Evolutionary conservation across 2,113 vertebrate genomes (phyloP), one percentile per base, ranked within the genome.

Genomic region (Eolophus roseicapilla): DNA sequence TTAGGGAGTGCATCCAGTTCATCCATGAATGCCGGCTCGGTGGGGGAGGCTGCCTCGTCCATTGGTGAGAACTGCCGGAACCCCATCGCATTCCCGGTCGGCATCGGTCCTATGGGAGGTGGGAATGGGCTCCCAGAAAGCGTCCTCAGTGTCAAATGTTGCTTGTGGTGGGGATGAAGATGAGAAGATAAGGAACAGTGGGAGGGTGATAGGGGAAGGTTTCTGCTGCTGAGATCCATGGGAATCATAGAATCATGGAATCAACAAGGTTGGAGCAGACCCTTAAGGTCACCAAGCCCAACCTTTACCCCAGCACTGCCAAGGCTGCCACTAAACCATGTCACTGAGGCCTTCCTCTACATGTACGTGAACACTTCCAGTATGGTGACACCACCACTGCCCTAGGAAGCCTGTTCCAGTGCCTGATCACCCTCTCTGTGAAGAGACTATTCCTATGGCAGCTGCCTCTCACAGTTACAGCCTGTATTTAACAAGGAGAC

Each of bases 1-100:
- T 99, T 55, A 99, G 98, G 98, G 98, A 99, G 83, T 98, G 98
- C 91, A 99, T 99, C 96, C 88, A 90, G 81, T 99, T 99, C 92
- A 99, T 99, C 93, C 99, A 99, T 1, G 98, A 99, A 47, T 98
- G 98, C 88, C 98, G 99, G 50, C 96, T 99, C 3, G 93, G 82
- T 24, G 98, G 98, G 59, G 99, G 98, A 49, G 95, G 97, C 49
- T 99, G 99, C 96, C 98, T 99, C 2, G 98, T 99, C 75, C 99
- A 99, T 64, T 99, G 99, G 99, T 99, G 96, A 91, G 98, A 97
- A 64, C 33, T 50, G 15, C 57, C 2, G 6, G 0, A 19, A n/a
- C 21, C 4, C 1, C 35, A 33, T 39, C 3, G 0, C 0, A 0
- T 12, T 44, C 46, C 24, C 2, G 0, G 6, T 18, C 25, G 5